Conservation (phyloP, 2,797 vertebrate genomes). For the Pteropus rufus region DNA sequence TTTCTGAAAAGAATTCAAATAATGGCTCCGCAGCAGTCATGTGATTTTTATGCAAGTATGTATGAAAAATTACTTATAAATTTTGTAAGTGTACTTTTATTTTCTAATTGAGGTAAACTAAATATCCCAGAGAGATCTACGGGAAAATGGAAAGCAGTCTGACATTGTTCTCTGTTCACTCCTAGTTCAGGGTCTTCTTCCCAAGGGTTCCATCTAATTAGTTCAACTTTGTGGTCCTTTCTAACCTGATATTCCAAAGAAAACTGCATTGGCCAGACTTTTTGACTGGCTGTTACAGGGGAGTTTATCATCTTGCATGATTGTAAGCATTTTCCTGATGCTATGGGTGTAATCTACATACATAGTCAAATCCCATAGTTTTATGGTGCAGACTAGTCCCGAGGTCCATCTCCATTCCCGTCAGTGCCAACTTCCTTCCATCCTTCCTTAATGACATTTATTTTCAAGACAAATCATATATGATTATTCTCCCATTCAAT, state of each 20-base stretch:
- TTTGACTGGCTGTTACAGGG: not conserved
- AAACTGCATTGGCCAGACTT: not conserved
- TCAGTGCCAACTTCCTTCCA: not conserved
- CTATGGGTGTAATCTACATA: not conserved
- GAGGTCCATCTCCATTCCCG: not conserved
- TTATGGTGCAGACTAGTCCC: not conserved
- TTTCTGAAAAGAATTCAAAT: slow-evolving; percentile 7
- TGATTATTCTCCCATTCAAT: slow-evolving; percentile 59
- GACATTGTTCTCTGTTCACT: not conserved
- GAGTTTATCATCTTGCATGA: not conserved
- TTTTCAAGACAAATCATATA: slow-evolving; percentile 57
- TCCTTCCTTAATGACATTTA: not conserved
- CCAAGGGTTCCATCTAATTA: not conserved
- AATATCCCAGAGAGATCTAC: not conserved
- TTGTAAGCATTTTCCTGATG: not conserved
- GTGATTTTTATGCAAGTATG: not conserved
- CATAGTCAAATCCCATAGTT: not conserved
- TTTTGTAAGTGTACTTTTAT: not conserved
- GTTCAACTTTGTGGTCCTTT: not conserved
- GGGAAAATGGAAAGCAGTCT: not conserved
- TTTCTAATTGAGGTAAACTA: slow-evolving; percentile 1
- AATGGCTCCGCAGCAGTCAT: not conserved
- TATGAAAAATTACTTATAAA: not conserved
- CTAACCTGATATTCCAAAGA: not conserved
- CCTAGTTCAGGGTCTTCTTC: not conserved